Evolutionary conservation across 2,113 vertebrate species (phyloP).

Genomic region (Alectura lathami): DNA sequence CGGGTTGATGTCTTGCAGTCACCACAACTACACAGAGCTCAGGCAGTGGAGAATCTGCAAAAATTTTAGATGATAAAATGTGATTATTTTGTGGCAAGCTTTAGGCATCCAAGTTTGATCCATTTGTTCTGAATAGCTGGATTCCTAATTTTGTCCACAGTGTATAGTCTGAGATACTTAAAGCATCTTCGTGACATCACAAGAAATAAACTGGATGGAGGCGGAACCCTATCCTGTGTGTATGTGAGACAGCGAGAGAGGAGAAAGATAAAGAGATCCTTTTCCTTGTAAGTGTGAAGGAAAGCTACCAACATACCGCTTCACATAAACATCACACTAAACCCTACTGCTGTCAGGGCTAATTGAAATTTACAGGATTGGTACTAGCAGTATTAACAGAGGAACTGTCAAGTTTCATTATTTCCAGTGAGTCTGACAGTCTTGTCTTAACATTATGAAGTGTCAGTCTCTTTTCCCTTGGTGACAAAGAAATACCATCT

Average conservation of each 20-base stretch:
- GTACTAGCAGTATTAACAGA: conserved; percentile 52
- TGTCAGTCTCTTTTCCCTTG: conserved; percentile 60
- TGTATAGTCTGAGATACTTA: background rate
- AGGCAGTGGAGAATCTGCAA: background rate
- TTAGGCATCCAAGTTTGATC: background rate
- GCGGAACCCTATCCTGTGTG: background rate
- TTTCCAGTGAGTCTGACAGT: conserved; percentile 43
- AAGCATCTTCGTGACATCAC: background rate
- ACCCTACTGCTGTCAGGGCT: conserved; percentile 32
- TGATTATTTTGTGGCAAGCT: background rate
- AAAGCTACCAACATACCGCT: conserved; percentile 51
- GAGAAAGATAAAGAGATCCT: background rate
- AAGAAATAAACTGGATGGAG: background rate
- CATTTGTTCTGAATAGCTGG: background rate
- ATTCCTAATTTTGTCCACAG: background rate
- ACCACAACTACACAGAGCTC: background rate
- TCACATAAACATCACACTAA: conserved; percentile 60
- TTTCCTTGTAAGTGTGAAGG: conserved; percentile 48
- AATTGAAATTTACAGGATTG: conserved; percentile 56
- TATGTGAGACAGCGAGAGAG: background rate
- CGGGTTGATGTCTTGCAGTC: background rate
- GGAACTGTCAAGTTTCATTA: conserved; percentile 59
- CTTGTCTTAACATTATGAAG: conserved; percentile 46
- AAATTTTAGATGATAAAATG: background rate
- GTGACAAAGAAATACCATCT: conserved; percentile 56